phyloP scores from a whole-genome alignment of 2,113 vertebrate species.

The Perognathus longimembris region DNA sequence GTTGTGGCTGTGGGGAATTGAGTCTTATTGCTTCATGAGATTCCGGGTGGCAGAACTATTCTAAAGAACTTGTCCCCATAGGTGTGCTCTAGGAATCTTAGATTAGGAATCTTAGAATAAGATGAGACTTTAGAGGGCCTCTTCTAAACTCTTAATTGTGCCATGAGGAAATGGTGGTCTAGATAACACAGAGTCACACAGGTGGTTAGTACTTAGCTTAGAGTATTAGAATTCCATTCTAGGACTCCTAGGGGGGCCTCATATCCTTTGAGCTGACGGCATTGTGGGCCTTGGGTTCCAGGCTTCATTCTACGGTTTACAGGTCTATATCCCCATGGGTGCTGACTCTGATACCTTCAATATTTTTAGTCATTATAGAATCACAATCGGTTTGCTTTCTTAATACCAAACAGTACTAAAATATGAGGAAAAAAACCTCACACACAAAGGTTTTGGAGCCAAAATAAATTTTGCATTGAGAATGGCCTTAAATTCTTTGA shows the following conservation, averaged over 20 bases:
- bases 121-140: constrained; percentile 36
- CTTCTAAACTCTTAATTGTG: constrained; percentile 5
- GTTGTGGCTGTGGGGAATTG: constrained; percentile 67
- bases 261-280: not conserved
- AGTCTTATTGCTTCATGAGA: constrained; percentile 76
- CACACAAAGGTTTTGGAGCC: not conserved
- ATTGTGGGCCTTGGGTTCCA: not conserved
- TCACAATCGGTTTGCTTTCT: not conserved
- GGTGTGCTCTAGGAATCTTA: constrained; percentile 51
- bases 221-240: not conserved
- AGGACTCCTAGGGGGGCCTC: not conserved
- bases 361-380: not conserved
- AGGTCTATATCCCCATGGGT: not conserved
- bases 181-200: not conserved
- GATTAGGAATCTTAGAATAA: not conserved
- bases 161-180: not conserved
- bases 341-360: not conserved
- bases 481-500: not conserved
- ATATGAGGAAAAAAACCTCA: not conserved
- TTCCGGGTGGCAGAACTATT: constrained; percentile 39
- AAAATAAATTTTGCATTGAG: not conserved
- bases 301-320: not conserved
- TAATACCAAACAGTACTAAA: constrained; percentile 29
- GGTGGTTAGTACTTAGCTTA: not conserved
- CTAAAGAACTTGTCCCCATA: constrained; percentile 49